A percentile compares a stretch with the other conserved stretches of the same genome.
Conservation (phyloP, 1,140 invertebrate genomes). For the Tenebrio molitor region DNA sequence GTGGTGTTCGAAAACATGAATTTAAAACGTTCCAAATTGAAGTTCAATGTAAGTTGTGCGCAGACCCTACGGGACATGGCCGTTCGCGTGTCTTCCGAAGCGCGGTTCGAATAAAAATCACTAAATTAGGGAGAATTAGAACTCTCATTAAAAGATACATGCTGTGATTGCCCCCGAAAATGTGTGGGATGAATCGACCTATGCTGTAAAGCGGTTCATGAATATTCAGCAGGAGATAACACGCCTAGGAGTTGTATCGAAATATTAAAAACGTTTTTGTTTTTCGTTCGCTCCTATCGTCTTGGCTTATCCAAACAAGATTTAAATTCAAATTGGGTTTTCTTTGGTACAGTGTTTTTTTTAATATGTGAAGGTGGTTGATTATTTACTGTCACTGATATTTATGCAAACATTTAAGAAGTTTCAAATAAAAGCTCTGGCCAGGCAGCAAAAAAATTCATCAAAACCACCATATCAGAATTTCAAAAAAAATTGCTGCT, state of each 20-base stretch:
- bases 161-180: conserved; percentile 52
- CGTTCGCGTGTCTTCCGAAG: conserved; percentile 40
- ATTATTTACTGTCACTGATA: no score
- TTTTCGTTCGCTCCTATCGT: background rate
- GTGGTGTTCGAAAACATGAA: conserved; percentile 41
- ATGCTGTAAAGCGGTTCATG: conserved; percentile 13
- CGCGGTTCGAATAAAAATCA: conserved; percentile 56
- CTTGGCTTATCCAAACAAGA: no score
- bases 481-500: no score
- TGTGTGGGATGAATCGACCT: conserved; percentile 33
- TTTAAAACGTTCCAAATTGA: conserved; percentile 57
- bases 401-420: no score
- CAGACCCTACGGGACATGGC: background rate
- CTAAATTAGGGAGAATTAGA: conserved; percentile 56
- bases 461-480: no score
- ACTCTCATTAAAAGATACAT: conserved; percentile 61
- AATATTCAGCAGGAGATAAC: conserved; percentile 43
- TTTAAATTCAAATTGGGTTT: no score
- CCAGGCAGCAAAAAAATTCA: no score
- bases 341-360: no score
- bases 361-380: no score
- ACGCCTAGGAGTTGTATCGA: conserved; percentile 2
- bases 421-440: no score
- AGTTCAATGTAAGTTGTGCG: conserved; percentile 51
- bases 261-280: background rate